These are phyloP conservation scores for Acrocephalus arundinaceus DNA, from an alignment of 2,113 vertebrate species.

Conservation along the genomic window DNA sequence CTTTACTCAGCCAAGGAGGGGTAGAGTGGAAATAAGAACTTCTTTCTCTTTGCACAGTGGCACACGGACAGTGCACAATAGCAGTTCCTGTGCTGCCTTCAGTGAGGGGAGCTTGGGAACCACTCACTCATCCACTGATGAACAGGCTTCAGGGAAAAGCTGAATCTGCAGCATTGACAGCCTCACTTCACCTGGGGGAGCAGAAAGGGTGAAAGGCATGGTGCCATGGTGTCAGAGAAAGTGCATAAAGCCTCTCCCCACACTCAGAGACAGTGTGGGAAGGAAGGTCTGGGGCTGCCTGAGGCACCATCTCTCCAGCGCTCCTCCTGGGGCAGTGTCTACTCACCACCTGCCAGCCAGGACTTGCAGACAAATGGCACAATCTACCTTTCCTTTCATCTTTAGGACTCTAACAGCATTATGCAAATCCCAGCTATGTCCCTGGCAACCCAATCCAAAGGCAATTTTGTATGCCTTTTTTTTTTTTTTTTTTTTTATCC, in stretches of 20 bases:
- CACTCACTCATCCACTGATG: neutral
- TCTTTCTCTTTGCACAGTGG: neutral
- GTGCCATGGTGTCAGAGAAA: neutral
- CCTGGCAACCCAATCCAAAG: constrained; percentile 46
- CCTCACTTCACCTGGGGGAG: neutral
- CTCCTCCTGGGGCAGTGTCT: neutral
- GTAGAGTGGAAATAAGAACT: neutral
- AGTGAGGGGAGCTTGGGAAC: neutral
- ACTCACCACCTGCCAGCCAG: neutral
- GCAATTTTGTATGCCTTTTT: constrained; percentile 45
- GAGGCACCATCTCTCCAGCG: neutral
- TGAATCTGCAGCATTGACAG: neutral
- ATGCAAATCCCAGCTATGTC: constrained; percentile 54
- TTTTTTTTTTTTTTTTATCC: neutral
- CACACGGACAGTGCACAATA: neutral
- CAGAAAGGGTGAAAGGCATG: accelerated
- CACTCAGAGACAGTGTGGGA: accelerated
- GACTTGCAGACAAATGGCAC: constrained; percentile 20
- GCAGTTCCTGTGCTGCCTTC: neutral
- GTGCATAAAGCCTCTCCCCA: neutral
- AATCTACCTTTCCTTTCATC: constrained; percentile 52
- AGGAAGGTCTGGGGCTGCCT: neutral
- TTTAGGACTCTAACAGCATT: constrained; percentile 36
- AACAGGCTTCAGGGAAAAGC: neutral
- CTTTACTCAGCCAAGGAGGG: neutral